A percentile compares a stretch with the other conserved stretches of the same genome.
These are phyloP conservation scores for Drosophila leonis DNA, from an alignment of 2,888 invertebrate species.

Conservation along the genomic window DNA sequence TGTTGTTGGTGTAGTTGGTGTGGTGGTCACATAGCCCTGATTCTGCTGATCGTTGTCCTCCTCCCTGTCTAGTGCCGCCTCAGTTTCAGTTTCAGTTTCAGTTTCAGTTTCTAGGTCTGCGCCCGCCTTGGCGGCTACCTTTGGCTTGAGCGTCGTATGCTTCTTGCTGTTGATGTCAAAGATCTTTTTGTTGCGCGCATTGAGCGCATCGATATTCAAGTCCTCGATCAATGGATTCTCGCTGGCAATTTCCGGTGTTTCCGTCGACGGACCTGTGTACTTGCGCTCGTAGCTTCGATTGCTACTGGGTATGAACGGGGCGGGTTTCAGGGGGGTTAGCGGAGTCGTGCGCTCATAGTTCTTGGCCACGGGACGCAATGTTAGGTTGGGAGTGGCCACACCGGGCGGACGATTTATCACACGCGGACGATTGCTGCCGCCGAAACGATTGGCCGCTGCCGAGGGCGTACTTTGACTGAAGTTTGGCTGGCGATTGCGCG, in stretches of 20 bases:
- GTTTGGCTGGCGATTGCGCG: slow-evolving; percentile 47
- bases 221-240: slow-evolving; percentile 84
- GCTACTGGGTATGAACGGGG: slow-evolving; percentile 82
- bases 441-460: slow-evolving; percentile 50
- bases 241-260: slow-evolving; percentile 63
- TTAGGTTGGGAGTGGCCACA: slow-evolving; percentile 72
- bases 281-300: slow-evolving; percentile 84
- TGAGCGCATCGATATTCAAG: slow-evolving; percentile 86
- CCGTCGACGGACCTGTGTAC: slow-evolving; percentile 78
- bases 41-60: slow-evolving; percentile 50
- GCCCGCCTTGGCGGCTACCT: slow-evolving; percentile 49
- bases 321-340: slow-evolving; percentile 78
- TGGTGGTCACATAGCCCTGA: slow-evolving; percentile 78
- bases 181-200: slow-evolving; percentile 87
- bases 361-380: slow-evolving; percentile 82
- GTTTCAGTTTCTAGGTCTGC: slow-evolving; percentile 50
- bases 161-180: slow-evolving; percentile 86
- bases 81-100: slow-evolving; percentile 43
- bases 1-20: slow-evolving; percentile 70
- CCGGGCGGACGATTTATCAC: slow-evolving; percentile 81
- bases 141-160: slow-evolving; percentile 84
- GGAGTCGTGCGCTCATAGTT: slow-evolving; percentile 79
- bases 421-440: slow-evolving; percentile 70
- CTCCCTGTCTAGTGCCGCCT: slow-evolving; percentile 40
- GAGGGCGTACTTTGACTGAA: slow-evolving; percentile 8